Base-by-base conservation (phyloP, 2,888 invertebrate species). In the Fragum whitleyi region DNA sequence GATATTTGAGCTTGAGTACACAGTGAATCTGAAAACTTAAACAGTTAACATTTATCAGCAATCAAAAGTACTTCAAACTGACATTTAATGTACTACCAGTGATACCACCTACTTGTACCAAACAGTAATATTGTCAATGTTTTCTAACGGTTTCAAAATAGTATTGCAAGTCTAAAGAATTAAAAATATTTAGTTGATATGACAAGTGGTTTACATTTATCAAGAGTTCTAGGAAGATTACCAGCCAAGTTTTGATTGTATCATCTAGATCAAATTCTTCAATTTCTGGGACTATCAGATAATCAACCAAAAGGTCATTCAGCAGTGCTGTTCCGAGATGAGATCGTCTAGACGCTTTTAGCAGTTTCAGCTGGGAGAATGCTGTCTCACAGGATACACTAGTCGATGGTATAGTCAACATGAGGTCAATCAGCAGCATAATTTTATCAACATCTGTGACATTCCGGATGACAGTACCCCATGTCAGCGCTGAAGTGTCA, bases 361-460 rank as follows among this genome's bases (percentile, higher is more conserved):
- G 26, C 42, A 77, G 65, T 55, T 77, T 77, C 16, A 77, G 28
- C 26, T 62, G 71, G 1, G 77, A 77, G 28, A 77, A 77, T n/a
- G 72, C 72, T 2, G 77, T 77, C 23, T 72, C 73, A 53, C 78
- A 78, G 9, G 29, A 36, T 0, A 78, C 61, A 74, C 69, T 74
- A 1, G 73, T 78, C 23, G 78, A 69, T 42, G 78, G 78, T 2
- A 74, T 5, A 2, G 74, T 61, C 74, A 74, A n/a, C 61, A 74
- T 59, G 2, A 74, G 47, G 19, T 74, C 62, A 62, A 71, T 21
- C 29, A 57, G 57, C 19, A 26, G 14, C 7, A 61, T 23, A 11
- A 55, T 61, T 19, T 61, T 16, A 16, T 5, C 23, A 28, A 61
- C 9, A 61, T 26, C 61, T 28, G n/a, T n/a, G n/a, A n/a, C n/a